Conservation (phyloP, 1,140 invertebrate genomes). For the Drosophila kikkawai region DNA sequence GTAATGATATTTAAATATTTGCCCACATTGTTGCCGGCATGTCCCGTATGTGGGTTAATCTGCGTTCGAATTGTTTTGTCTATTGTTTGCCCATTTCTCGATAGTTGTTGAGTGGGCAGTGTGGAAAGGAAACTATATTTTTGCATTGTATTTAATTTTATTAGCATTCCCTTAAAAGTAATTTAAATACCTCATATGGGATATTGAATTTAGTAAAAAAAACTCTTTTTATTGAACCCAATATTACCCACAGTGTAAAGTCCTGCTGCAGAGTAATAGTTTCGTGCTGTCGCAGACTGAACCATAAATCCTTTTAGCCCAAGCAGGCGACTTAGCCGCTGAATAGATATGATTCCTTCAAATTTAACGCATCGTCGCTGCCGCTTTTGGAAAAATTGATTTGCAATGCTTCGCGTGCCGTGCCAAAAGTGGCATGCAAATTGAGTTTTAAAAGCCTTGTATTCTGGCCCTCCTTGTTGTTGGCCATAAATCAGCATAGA, state of each 20-base stretch:
- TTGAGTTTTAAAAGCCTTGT: conserved; percentile 76
- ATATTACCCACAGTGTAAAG: background rate
- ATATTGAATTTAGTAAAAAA: background rate
- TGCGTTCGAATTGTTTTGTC: conserved; percentile 73
- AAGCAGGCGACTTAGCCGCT: conserved; percentile 31
- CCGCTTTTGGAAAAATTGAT: conserved; percentile 55
- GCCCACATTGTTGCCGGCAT: conserved; percentile 63
- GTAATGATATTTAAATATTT: conserved; percentile 84
- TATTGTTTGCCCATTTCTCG: conserved; percentile 53
- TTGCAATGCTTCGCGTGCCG: conserved; percentile 39
- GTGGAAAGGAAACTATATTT: background rate
- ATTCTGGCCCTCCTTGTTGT: conserved; percentile 39
- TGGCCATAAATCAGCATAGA: conserved; percentile 75
- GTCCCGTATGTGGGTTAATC: conserved; percentile 78
- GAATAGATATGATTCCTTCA: conserved; percentile 65
- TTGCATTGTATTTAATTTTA: background rate
- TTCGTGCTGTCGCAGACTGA: conserved; percentile 39
- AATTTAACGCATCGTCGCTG: conserved; percentile 76
- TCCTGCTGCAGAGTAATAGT: conserved; percentile 56
- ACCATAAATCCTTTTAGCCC: conserved; percentile 65
- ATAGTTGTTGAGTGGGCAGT: conserved; percentile 18
- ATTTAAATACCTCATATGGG: background rate
- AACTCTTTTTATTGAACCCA: background rate
- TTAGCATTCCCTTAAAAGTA: too few relatives aligned
- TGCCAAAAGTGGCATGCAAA: conserved; percentile 78